Conservation (phyloP, 2,113 vertebrate species). For the Daubentonia madagascariensis region DNA sequence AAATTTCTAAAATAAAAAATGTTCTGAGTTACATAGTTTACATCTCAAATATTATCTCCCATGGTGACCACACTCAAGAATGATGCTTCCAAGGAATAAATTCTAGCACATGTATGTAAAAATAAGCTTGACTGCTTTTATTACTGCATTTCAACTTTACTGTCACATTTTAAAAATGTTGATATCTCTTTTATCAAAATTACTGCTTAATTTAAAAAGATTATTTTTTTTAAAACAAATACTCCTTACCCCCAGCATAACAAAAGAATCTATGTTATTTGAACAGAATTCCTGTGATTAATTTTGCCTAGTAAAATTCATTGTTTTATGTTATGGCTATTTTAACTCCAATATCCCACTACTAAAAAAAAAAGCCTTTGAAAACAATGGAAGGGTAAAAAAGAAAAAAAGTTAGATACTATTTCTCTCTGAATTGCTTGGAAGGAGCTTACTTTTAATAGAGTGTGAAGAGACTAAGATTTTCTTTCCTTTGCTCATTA, state of each 20-base stretch:
- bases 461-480: constrained; percentile 39
- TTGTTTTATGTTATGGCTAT: neutral
- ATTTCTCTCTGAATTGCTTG: constrained; percentile 24
- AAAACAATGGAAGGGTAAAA: neutral
- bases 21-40: neutral
- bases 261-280: neutral
- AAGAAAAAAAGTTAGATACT: neutral
- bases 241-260: neutral
- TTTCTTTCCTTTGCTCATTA: constrained; percentile 55
- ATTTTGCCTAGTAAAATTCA: constrained; percentile 48
- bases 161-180: neutral
- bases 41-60: neutral
- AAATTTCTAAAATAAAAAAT: neutral
- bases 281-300: neutral
- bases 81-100: neutral
- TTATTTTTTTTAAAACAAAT: neutral
- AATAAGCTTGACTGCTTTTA: neutral
- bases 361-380: neutral
- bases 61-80: neutral
- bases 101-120: constrained; percentile 11
- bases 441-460: constrained; percentile 48
- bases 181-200: neutral
- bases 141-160: neutral
- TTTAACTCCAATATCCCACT: neutral
- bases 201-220: neutral